Evolutionary conservation across 2,113 vertebrate genomes (phyloP), one percentile per base, ranked within the genome.

Genomic region (Talpa occidentalis): DNA sequence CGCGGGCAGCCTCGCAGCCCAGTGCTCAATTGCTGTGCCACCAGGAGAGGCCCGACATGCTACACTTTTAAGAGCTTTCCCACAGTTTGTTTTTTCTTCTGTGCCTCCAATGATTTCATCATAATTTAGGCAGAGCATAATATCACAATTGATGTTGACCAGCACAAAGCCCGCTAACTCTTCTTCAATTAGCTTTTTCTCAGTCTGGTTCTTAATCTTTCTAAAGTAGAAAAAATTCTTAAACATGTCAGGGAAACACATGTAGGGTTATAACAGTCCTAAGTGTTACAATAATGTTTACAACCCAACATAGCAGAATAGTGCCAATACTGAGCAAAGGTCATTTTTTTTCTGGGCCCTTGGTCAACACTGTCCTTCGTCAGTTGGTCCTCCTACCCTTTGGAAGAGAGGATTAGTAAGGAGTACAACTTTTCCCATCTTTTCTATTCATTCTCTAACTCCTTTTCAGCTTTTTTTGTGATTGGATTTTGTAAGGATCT

Each of bases 151-250:
- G 87, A 86, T 10, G 69, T 22, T 91, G 78, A 59, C 32, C 5
- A 70, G n/a, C 26, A 40, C n/a, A 40, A 93, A 69, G 21, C 22
- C 81, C 28, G 69, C 37, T 40, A 60, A 88, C 69, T 70, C 37
- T 54, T 84, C 72, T 59, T 54, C 35, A 60, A 40, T 44, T 59
- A 66, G 42, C 59, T 78, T 91, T 72, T 67, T 76, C 49, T 81
- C 70, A 52, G 62, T 82, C 54, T 92, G 93, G 47, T 77, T 69
- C 35, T 90, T 32, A 49, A 52, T 82, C 70, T 88, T 91, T 77
- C 47, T 64, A 88, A 93, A 82, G 74, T 16, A 88, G 73, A 78
- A 94, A 94, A 81, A 86, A 49, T n/a, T 94, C 64, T 76, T 95
- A 87, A 78, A 54, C n/a, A 49, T 6, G 14, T 49, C 28, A 17